Evolutionary conservation across 2,113 vertebrate genomes (phyloP).

Genomic region (Alethe castanea): DNA sequence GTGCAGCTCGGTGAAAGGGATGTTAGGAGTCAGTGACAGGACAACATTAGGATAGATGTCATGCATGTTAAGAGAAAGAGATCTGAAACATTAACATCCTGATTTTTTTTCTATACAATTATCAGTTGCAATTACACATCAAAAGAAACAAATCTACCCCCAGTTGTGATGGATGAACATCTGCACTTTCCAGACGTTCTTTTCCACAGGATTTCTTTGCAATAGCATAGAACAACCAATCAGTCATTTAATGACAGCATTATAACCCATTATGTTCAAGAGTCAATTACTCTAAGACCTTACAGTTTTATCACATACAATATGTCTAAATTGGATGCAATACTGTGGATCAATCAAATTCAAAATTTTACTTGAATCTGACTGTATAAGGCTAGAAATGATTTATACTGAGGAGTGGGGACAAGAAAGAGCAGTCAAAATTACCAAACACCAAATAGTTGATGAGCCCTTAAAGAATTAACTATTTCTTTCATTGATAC

Average conservation of each 20-base stretch:
- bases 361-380: slow-evolving; percentile 35
- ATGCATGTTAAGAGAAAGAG: neutral
- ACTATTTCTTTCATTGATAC: slow-evolving; percentile 7
- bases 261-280: slow-evolving; percentile 65
- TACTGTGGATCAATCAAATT: slow-evolving; percentile 55
- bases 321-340: slow-evolving; percentile 55
- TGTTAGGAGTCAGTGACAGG: neutral
- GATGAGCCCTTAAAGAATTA: slow-evolving; percentile 41
- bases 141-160: slow-evolving; percentile 66
- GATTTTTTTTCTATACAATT: slow-evolving; percentile 45
- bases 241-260: slow-evolving; percentile 62
- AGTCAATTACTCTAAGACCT: slow-evolving; percentile 61
- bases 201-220: slow-evolving; percentile 54
- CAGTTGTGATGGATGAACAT: slow-evolving; percentile 55
- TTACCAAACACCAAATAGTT: neutral
- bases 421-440: slow-evolving; percentile 19
- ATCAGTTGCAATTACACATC: slow-evolving; percentile 63
- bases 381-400: neutral
- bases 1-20: neutral
- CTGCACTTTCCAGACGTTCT: slow-evolving; percentile 55
- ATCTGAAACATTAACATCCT: slow-evolving; percentile 14
- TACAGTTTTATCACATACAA: slow-evolving; percentile 62
- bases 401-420: neutral
- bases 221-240: slow-evolving; percentile 51
- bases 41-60: neutral